These are phyloP conservation scores for Lithophane semibrunnea DNA, from an alignment of 2,888 invertebrate genomes.

Conservation along the genomic window DNA sequence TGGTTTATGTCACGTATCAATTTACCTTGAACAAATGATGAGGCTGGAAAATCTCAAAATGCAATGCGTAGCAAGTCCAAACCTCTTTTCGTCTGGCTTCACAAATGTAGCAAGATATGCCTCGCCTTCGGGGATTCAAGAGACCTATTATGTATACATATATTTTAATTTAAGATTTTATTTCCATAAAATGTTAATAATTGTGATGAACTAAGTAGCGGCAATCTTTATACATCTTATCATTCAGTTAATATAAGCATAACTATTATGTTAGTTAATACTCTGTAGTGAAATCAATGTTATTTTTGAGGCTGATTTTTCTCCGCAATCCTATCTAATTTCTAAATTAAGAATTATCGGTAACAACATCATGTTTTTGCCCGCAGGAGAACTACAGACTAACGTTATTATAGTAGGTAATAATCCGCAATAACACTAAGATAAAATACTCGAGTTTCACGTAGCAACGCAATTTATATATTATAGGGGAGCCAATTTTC, in stretches of 20 bases:
- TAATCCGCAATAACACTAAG: conserved; percentile 12
- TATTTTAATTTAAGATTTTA: background rate
- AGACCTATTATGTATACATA: background rate
- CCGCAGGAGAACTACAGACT: background rate
- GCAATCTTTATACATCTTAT: background rate
- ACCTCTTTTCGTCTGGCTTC: background rate
- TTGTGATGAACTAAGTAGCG: background rate
- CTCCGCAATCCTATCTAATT: background rate
- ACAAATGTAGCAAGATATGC: background rate
- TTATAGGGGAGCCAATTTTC: conserved; percentile 31
- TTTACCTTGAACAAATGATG: background rate
- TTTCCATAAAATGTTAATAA: background rate
- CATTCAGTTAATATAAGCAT: background rate
- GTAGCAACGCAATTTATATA: conserved; percentile 10
- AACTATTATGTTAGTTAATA: background rate
- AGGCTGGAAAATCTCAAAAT: background rate
- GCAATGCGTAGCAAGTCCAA: background rate
- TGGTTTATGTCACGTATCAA: background rate
- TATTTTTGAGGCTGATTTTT: background rate
- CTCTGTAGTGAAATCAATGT: background rate
- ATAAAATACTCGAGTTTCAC: conserved; percentile 1
- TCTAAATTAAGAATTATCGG: conserved; percentile 3
- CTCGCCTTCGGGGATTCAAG: background rate
- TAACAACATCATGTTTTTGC: background rate
- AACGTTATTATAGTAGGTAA: background rate